Percentiles rank a stretch among this genome's conserved stretches.
Conservation (phyloP, 2,888 invertebrate species). For the Volucella inanis region DNA sequence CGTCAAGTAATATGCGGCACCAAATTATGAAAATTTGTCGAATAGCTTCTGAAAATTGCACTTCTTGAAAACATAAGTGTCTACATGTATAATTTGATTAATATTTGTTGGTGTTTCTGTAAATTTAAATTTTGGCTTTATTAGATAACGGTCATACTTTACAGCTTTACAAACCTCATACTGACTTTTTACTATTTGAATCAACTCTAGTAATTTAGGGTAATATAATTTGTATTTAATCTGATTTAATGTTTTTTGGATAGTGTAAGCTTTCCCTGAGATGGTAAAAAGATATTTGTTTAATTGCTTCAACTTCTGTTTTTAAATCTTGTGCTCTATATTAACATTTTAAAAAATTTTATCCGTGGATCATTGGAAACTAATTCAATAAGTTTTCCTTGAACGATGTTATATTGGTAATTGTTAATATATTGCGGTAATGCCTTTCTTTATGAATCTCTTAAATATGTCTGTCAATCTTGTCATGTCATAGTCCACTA, state of each 20-base stretch:
- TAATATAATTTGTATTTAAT: conserved; percentile 11
- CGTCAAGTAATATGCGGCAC: conserved; percentile 39
- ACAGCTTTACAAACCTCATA: neutral
- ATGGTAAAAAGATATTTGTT: conserved; percentile 17
- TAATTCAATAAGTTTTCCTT: neutral
- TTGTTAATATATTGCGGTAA: conserved; percentile 1
- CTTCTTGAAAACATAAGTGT: conserved; percentile 54
- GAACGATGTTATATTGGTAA: neutral
- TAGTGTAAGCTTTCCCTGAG: neutral
- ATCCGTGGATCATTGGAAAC: conserved; percentile 1
- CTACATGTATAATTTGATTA: conserved; percentile 61
- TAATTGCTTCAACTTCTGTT: conserved; percentile 18
- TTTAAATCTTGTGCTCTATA: conserved; percentile 16
- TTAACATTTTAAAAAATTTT: conserved; percentile 16
- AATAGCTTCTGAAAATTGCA: conserved; percentile 54
- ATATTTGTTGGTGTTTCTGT: conserved; percentile 64
- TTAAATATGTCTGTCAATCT: conserved; percentile 5
- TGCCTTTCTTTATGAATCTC: conserved; percentile 1
- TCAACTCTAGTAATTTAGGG: no score
- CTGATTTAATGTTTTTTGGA: no score
- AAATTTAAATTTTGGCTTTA: conserved; percentile 53
- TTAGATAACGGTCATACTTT: conserved; percentile 22
- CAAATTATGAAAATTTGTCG: conserved; percentile 69
- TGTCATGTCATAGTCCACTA: conserved; percentile 5
- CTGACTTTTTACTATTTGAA: no score